These are phyloP conservation scores for Watsonalla binaria DNA, from an alignment of 2,888 invertebrate genomes.

Conservation along the genomic window DNA sequence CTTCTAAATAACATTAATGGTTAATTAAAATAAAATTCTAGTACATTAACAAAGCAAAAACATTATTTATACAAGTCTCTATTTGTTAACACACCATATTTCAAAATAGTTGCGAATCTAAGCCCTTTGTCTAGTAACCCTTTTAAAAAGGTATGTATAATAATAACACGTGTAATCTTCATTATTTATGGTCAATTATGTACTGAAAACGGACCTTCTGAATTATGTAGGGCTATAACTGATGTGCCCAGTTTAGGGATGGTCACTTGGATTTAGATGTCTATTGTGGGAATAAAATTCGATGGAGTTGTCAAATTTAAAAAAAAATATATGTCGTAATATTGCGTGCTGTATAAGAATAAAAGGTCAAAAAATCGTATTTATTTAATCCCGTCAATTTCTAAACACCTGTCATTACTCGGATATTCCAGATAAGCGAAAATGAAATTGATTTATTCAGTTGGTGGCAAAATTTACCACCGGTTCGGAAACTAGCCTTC, in stretches of 20 bases:
- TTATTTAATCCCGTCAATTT: no score
- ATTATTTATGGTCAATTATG: constrained; percentile 77
- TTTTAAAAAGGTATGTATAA: constrained; percentile 40
- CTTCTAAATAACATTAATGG: background rate
- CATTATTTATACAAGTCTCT: background rate
- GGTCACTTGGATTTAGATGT: constrained; percentile 54
- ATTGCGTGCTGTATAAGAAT: no score
- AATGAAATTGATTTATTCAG: no score
- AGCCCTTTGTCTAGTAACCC: constrained; percentile 23
- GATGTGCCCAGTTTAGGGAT: constrained; percentile 38
- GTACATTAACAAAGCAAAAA: background rate
- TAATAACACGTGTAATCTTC: constrained; percentile 66
- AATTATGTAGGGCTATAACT: constrained; percentile 54
- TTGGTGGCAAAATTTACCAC: no score
- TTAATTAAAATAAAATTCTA: background rate
- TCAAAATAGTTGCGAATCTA: constrained; percentile 23
- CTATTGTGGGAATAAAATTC: constrained; percentile 21
- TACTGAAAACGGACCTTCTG: constrained; percentile 50
- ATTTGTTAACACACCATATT: constrained; percentile 26
- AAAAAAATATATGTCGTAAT: no score
- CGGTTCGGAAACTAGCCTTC: no score
- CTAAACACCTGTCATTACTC: no score
- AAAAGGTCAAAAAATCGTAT: no score
- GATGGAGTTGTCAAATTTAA: constrained; percentile 17
- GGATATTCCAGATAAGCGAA: no score